Evolutionary conservation across 2,113 vertebrate species (phyloP), one percentile per base, ranked within the genome.

Genomic region (Pedionomus torquatus): DNA sequence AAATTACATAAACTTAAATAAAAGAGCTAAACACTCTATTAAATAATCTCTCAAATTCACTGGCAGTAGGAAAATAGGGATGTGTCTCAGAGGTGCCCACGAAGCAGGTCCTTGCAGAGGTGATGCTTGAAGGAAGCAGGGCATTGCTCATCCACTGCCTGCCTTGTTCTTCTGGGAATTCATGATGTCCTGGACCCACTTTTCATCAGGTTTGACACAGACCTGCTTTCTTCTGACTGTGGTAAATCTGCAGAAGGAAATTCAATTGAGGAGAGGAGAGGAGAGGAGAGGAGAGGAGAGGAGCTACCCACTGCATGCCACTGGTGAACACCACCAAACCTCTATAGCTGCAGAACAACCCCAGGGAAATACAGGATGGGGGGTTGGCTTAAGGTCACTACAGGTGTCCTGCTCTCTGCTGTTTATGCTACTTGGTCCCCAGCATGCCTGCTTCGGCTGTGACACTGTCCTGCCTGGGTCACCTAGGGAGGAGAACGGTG

Each of bases 211-310:
- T 1, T 49, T 68, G 24, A 31, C 89, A 57, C 98, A 98, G 68
- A 95, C 31, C 33, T 8, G 33, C 2, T 0, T 89, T 37, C 23
- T 41, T 60, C 0, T 31, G 24, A 69, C 23, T 21, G 97, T 97
- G n/a, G 58, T 93, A 46, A 98, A 97, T 97, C 97, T 98, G 90
- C 24, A 58, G 58, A 65, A 91, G 12, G 54, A 86, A 91, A 82
- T 30, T 5, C 61, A 44, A n/a, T 78, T 41, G 64, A 30, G 64
- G 41, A 23, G 64, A 46, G 49, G 49, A 24, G 18, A 24, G 49
- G 54, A 30, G n/a, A 31, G 43, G 33, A 18, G 23, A 28, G 23
- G 16, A 5, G 33, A 10, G 39, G 20, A 3, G 33, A 31, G 41
- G 49, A 23, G 11, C 11, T 10, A 41, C 33, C 41, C 20, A n/a